A percentile compares a stretch with the other conserved stretches of the same genome.
phyloP scores from a whole-genome alignment of 2,113 vertebrate species.

The Glaucidium brasilianum region DNA sequence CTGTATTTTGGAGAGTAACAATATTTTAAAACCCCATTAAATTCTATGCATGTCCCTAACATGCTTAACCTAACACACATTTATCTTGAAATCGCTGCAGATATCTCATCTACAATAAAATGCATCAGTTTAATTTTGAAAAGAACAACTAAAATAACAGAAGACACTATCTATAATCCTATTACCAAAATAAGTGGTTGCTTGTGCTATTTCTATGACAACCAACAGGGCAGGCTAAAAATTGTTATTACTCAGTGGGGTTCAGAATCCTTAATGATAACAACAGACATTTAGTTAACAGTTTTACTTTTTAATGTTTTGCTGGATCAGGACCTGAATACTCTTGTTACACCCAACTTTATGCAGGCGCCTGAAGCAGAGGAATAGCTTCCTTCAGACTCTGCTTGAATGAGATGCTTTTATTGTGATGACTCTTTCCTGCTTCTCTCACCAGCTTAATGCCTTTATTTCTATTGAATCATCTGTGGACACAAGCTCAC shows the following conservation, averaged over 20 bases:
- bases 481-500: slow-evolving; percentile 22
- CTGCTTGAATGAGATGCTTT: not conserved
- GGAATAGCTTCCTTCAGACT: not conserved
- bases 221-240: slow-evolving; percentile 3
- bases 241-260: slow-evolving; percentile 5
- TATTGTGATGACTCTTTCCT: not conserved
- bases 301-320: not conserved
- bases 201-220: slow-evolving; percentile 54
- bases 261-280: slow-evolving; percentile 26
- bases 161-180: slow-evolving; percentile 24
- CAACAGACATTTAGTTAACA: not conserved
- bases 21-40: not conserved
- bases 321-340: not conserved
- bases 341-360: not conserved
- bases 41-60: not conserved
- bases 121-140: not conserved
- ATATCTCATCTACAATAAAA: not conserved
- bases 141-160: slow-evolving; percentile 16
- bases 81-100: not conserved
- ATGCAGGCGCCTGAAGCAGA: not conserved
- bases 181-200: slow-evolving; percentile 32
- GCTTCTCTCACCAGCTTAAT: not conserved
- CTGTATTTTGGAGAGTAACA: not conserved
- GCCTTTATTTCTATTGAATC: slow-evolving; percentile 38
- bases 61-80: not conserved